Percentiles rank a stretch among this genome's conserved stretches.
Conservation (phyloP, 2,113 vertebrate genomes). For the Odocoileus hemionus region DNA sequence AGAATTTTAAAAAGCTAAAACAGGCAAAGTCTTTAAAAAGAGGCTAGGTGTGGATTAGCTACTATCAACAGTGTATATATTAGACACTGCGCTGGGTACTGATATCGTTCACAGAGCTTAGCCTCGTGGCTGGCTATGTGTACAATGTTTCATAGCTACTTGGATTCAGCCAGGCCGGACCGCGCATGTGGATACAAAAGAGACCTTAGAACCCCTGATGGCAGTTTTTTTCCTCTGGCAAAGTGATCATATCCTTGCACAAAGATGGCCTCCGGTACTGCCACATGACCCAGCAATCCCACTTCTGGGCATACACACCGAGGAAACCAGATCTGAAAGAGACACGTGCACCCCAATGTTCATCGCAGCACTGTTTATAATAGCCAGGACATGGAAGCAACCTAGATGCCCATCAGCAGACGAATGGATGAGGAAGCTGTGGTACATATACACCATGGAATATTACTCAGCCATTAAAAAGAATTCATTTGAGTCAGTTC, state of each 20-base stretch:
- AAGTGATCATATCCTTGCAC: neutral
- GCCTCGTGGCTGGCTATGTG: neutral
- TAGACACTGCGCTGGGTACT: neutral
- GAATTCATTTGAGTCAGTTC: too few relatives aligned
- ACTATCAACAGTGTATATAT: neutral
- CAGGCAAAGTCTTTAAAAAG: neutral
- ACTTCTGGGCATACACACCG: too few relatives aligned
- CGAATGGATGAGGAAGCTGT: too few relatives aligned
- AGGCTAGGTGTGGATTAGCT: neutral
- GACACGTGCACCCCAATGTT: too few relatives aligned
- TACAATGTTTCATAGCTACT: neutral
- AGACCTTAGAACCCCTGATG: neutral
- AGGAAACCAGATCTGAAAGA: too few relatives aligned
- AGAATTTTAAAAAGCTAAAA: neutral
- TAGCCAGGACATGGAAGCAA: too few relatives aligned
- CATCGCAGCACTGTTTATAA: too few relatives aligned
- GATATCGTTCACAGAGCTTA: neutral
- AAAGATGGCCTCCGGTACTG: neutral
- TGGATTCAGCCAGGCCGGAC: neutral
- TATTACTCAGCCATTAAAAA: too few relatives aligned
- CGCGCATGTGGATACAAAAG: neutral
- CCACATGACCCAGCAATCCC: too few relatives aligned
- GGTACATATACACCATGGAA: too few relatives aligned
- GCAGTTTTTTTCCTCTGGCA: neutral
- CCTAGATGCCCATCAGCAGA: too few relatives aligned